Evolutionary conservation across 2,113 vertebrate genomes (phyloP), one percentile per base, ranked within the genome.

Genomic region (Toxotes chatareus): DNA sequence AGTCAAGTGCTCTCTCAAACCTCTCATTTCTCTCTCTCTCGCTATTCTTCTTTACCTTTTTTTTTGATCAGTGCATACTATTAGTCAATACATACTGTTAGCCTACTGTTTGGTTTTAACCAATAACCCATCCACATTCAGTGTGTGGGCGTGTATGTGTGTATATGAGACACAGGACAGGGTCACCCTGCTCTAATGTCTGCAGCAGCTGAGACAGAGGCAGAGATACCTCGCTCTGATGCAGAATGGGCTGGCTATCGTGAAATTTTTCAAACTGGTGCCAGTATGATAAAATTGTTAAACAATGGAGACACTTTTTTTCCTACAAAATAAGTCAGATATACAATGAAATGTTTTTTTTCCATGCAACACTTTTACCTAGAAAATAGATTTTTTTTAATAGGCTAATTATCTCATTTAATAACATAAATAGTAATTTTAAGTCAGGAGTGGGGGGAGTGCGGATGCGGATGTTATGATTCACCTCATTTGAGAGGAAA

Each of bases 1-100:
- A 94, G 94, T 94, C 92, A 92, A 94, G 94, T 91, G 86, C 93
- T 92, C 92, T 92, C 90, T 86, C 83, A 85, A 90, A 88, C 89
- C 82, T 85, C 77, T 89, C 89, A 64, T 89, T 83, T 86, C 72
- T 86, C 76, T 86, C 74, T 82, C 84, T 78, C 82, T 80, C 70
- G 3, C n/a, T 56, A 38, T 78, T 87, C 62, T 65, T 67, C 82
- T 86, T 80, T 89, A 73, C 69, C 74, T 73, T 86, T 79, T 79
- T 80, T 81, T 80, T 69, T 81, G 23, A 85, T 88, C 78, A 38
- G 65, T 75, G 79, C 87, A 86, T 72, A 84, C 75, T 79, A 65
- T 93, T 80, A 83, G 86, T 87, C 59, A 61, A 73, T 71, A 72
- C 70, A 74, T 70, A 79, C 69, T 59, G 59, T 79, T 61, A 51